Evolutionary conservation across 1,140 invertebrate genomes (phyloP).

Genomic region (Drosophila insularis): DNA sequence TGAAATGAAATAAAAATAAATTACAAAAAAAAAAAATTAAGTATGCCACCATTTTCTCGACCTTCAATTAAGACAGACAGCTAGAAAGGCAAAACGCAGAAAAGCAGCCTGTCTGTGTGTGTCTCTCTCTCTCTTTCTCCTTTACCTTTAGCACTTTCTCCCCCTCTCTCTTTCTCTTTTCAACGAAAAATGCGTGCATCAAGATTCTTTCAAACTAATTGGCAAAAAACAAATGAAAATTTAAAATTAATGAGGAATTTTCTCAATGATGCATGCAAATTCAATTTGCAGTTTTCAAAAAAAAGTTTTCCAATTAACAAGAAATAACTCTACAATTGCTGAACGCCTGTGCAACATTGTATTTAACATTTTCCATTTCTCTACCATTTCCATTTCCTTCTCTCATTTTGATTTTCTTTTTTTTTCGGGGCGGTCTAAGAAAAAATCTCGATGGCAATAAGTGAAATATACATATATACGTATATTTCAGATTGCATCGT

Average conservation of each 20-base stretch:
- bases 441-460: constrained; percentile 3
- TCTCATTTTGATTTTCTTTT: background rate
- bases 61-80: constrained; percentile 41
- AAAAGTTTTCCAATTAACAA: constrained; percentile 66
- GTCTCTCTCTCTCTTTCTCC: background rate
- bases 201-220: constrained; percentile 7
- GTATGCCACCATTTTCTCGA: constrained; percentile 49
- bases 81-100: constrained; percentile 28
- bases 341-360: background rate
- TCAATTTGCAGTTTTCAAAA: constrained; percentile 35
- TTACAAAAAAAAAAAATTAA: constrained; percentile 22
- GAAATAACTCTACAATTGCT: background rate
- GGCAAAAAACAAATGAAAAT: constrained; percentile 22
- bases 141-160: background rate
- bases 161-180: background rate
- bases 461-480: constrained; percentile 14
- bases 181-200: constrained; percentile 31
- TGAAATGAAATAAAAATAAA: constrained; percentile 20
- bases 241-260: constrained; percentile 44
- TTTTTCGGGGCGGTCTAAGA: background rate
- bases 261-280: constrained; percentile 51
- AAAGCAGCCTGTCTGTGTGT: constrained; percentile 33
- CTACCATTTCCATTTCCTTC: background rate
- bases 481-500: constrained; percentile 43
- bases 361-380: background rate